phyloP scores from a whole-genome alignment of 2,888 invertebrate genomes.

The Macaria liturata region DNA sequence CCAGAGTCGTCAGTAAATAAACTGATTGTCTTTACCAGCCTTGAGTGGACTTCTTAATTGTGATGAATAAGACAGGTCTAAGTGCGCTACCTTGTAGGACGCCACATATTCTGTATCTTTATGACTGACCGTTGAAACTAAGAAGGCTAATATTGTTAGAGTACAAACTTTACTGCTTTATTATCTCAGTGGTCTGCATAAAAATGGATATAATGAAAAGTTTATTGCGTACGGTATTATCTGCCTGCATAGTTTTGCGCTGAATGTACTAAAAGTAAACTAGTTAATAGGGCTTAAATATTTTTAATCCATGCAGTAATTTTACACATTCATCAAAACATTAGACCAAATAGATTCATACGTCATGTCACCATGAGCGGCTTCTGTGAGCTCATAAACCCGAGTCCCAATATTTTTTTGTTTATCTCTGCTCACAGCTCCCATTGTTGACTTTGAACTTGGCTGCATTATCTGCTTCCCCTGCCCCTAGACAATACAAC shows the following conservation, averaged over 20 bases:
- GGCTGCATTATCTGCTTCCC: constrained; percentile 53
- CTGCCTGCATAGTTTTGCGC: too few species aligned
- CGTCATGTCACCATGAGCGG: too few species aligned
- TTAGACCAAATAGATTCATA: too few species aligned
- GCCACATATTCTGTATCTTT: constrained; percentile 5
- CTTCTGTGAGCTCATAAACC: constrained; percentile 2
- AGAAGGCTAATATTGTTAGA: constrained; percentile 5
- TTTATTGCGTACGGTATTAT: too few species aligned
- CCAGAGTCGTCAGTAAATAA: constrained; percentile 9
- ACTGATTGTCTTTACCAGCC: constrained; percentile 22
- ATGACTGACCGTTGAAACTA: constrained; percentile 5
- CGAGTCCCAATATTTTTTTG: constrained; percentile 11
- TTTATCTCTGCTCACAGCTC: constrained; percentile 22
- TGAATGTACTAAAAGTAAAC: too few species aligned
- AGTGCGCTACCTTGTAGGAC: constrained; percentile 12
- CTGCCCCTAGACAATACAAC: constrained; percentile 54
- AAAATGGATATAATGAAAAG: too few species aligned
- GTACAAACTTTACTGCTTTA: constrained; percentile 3
- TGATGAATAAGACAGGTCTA: constrained; percentile 21
- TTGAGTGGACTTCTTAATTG: constrained; percentile 26
- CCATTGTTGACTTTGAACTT: constrained; percentile 47
- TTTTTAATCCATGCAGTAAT: too few species aligned
- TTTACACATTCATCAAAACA: too few species aligned
- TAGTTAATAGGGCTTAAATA: too few species aligned
- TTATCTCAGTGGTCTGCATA: constrained; percentile 1